Conservation (phyloP, 2,797 vertebrate species). For the Pseudomugil gertrudae region DNA sequence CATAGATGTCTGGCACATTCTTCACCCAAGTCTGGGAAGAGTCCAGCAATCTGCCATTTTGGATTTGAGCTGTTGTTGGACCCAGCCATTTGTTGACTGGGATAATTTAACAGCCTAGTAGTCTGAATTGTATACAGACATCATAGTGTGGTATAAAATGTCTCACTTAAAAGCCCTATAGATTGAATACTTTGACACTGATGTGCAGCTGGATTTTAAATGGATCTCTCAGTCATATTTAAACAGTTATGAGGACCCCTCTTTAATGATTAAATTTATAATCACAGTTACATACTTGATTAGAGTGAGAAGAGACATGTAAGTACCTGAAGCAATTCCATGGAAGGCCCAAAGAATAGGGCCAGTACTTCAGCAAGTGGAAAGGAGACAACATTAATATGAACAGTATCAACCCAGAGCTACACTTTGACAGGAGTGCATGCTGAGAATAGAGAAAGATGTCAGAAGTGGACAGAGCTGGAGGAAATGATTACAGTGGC, state of each 20-base stretch:
- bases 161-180: conserved; percentile 13
- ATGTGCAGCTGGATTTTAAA: not conserved
- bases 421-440: not conserved
- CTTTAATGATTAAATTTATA: not conserved
- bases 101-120: conserved; percentile 7
- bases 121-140: conserved; percentile 14
- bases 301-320: not conserved
- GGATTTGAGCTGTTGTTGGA: conserved; percentile 1
- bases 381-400: conserved; percentile 5
- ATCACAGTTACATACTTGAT: not conserved
- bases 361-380: not conserved
- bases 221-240: not conserved
- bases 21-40: conserved; percentile 7
- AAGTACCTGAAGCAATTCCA: not conserved
- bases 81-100: conserved; percentile 3
- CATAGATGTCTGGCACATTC: conserved; percentile 21
- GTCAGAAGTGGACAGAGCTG: conserved; percentile 12
- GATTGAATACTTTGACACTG: not conserved
- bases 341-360: not conserved
- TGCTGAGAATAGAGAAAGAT: conserved; percentile 8
- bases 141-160: not conserved
- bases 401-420: not conserved
- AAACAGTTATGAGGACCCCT: conserved; percentile 2
- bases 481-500: conserved; percentile 3
- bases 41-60: conserved; percentile 26